Percentiles rank a stretch among this genome's conserved stretches.
Evolutionary conservation across 1,140 invertebrate genomes (phyloP).

Genomic region (Lamellibrachia luymesi): DNA sequence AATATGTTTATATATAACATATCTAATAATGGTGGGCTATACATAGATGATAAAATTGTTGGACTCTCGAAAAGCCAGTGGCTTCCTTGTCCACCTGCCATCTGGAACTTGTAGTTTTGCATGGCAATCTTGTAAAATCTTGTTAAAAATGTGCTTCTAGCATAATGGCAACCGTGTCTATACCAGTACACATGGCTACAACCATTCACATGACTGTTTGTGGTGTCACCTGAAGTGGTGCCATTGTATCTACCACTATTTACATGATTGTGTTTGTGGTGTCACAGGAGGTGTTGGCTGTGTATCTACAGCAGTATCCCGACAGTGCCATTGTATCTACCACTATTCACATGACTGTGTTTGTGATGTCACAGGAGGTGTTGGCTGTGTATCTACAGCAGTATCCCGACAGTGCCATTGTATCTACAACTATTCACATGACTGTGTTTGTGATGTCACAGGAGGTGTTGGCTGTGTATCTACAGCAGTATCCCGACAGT

Average conservation of each 20-base stretch:
- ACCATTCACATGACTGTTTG: slow-evolving; percentile 42
- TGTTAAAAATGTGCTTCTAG: too few relatives aligned
- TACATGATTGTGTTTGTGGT: slow-evolving; percentile 44
- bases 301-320: slow-evolving; percentile 88
- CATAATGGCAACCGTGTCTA: too few relatives aligned
- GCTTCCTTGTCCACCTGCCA: too few relatives aligned
- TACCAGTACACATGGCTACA: not conserved
- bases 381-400: slow-evolving; percentile 89
- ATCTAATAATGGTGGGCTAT: too few relatives aligned
- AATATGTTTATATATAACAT: too few relatives aligned
- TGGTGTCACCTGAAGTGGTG: slow-evolving; percentile 82
- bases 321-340: slow-evolving; percentile 75
- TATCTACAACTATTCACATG: slow-evolving; percentile 42
- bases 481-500: slow-evolving; percentile 89
- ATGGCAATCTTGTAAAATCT: too few relatives aligned
- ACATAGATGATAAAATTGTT: too few relatives aligned
- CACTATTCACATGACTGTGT: slow-evolving; percentile 45
- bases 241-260: slow-evolving; percentile 61
- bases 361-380: slow-evolving; percentile 77
- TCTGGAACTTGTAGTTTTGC: too few relatives aligned
- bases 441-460: slow-evolving; percentile 64
- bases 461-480: slow-evolving; percentile 90
- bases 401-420: slow-evolving; percentile 89
- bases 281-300: slow-evolving; percentile 88
- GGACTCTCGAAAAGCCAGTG: too few relatives aligned